Conservation (phyloP, 2,113 vertebrate species). For the Trichechus manatus region DNA sequence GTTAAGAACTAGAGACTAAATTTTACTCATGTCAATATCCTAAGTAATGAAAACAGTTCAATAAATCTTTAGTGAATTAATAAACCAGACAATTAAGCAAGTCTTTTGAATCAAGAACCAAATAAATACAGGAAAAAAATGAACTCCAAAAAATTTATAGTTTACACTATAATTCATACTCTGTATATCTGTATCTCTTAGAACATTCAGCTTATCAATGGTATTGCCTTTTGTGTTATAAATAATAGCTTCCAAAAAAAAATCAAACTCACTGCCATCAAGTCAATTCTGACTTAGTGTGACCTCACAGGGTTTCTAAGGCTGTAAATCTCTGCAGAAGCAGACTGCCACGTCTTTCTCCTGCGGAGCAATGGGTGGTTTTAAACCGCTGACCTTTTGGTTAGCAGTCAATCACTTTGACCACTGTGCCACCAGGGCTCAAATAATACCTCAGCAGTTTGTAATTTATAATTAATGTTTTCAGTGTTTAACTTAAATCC, state of each 20-base stretch:
- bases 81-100: constrained; percentile 13
- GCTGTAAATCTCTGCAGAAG: no score
- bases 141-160: not conserved
- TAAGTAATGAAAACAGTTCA: not conserved
- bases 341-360: no score
- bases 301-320: no score
- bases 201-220: not conserved
- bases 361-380: no score
- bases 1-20: not conserved
- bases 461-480: not conserved
- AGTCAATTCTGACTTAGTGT: no score
- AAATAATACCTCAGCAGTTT: not conserved
- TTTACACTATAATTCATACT: not conserved
- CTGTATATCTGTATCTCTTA: not conserved
- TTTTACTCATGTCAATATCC: not conserved
- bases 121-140: not conserved
- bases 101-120: constrained; percentile 20
- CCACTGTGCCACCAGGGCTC: no score
- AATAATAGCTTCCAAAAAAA: not conserved
- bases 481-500: constrained; percentile 24
- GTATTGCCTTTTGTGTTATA: not conserved
- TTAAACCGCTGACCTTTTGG: no score
- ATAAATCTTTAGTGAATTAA: constrained; percentile 16
- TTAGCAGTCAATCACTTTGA: no score
- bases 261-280: no score